These are phyloP conservation scores for Doris montereyensis DNA, from an alignment of 2,888 invertebrate species.

Conservation along the genomic window DNA sequence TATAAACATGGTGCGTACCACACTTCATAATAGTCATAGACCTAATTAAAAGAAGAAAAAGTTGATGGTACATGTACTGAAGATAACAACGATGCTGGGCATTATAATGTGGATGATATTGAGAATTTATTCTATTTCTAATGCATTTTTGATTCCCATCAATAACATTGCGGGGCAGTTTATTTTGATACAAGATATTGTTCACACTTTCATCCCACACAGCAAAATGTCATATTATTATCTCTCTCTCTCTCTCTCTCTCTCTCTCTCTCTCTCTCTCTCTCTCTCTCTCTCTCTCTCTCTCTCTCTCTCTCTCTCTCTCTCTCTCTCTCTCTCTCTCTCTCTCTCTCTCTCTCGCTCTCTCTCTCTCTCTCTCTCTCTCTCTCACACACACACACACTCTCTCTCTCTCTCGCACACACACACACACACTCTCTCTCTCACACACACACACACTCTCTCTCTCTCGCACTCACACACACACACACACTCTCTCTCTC, in stretches of 20 bases:
- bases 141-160: too few species aligned
- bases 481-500: slow-evolving; percentile 1
- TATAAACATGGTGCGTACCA: too few species aligned
- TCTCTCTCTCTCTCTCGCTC: slow-evolving; percentile 15
- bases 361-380: slow-evolving; percentile 2
- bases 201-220: too few species aligned
- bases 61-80: too few species aligned
- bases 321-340: slow-evolving; percentile 18
- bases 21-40: too few species aligned
- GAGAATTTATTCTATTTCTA: too few species aligned
- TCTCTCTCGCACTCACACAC: background rate
- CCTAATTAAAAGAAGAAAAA: too few species aligned
- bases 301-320: background rate
- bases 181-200: too few species aligned
- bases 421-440: background rate
- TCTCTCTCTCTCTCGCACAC: background rate
- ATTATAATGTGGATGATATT: too few species aligned
- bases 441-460: background rate
- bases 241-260: background rate
- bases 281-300: background rate
- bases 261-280: background rate
- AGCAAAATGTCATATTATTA: background rate
- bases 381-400: background rate
- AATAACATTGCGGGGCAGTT: too few species aligned
- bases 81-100: too few species aligned